Conservation (phyloP, 2,797 vertebrate species). For the Mormyrops attenuatus region DNA sequence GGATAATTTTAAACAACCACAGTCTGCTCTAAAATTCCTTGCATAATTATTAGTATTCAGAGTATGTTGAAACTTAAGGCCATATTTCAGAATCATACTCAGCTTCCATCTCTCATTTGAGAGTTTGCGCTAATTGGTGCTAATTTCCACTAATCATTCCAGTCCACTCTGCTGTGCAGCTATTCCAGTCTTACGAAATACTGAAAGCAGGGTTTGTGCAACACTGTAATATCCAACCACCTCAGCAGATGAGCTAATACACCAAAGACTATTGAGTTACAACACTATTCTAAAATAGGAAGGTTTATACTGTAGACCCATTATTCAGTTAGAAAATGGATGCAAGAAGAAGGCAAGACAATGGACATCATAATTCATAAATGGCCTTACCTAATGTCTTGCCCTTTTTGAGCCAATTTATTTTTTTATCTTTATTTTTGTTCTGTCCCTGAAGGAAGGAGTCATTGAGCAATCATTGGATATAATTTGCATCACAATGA, state of each 20-base stretch:
- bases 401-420: slow-evolving; percentile 64
- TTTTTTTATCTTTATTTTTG: slow-evolving; percentile 44
- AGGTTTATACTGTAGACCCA: neutral
- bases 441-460: slow-evolving; percentile 59
- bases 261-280: neutral
- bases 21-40: neutral
- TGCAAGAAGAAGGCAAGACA: neutral
- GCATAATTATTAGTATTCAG: neutral
- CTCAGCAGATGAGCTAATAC: neutral
- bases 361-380: slow-evolving; percentile 39
- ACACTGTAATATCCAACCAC: neutral
- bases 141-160: neutral
- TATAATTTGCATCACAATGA: slow-evolving; percentile 71
- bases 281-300: neutral
- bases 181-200: neutral
- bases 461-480: slow-evolving; percentile 63
- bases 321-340: neutral
- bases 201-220: neutral
- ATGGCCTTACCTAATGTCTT: slow-evolving; percentile 47
- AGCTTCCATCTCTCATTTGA: neutral
- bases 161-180: neutral
- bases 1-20: neutral
- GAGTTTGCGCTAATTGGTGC: neutral
- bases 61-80: neutral
- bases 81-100: neutral